phyloP scores from a whole-genome alignment of 1,140 invertebrate species.

The Ceratosolen solmsi region DNA sequence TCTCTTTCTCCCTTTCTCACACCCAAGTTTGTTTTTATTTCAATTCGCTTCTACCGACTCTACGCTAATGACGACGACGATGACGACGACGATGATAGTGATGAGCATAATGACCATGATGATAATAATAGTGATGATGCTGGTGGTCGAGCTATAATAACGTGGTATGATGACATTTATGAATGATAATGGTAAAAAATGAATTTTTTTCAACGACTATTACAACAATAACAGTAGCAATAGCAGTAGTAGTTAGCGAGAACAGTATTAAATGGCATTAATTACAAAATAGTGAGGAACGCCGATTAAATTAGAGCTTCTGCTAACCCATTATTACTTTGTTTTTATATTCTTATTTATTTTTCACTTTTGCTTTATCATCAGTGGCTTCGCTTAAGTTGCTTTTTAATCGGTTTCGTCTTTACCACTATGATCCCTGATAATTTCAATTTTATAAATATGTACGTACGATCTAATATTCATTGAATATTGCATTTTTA shows the following conservation, averaged over 20 bases:
- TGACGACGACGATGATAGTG: constrained; percentile 40
- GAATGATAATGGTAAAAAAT: constrained; percentile 39
- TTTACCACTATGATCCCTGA: constrained; percentile 19
- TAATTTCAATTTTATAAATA: constrained; percentile 17
- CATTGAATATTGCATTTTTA: constrained; percentile 1
- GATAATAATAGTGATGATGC: constrained; percentile 39
- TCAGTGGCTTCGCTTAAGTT: neutral
- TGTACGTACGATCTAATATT: neutral
- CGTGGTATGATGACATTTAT: constrained; percentile 39
- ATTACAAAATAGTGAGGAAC: constrained; percentile 50
- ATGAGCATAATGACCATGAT: no score
- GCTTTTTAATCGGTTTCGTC: neutral
- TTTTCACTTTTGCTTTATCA: constrained; percentile 27
- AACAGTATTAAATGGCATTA: constrained; percentile 46
- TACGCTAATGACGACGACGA: constrained; percentile 47
- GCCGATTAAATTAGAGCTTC: constrained; percentile 42
- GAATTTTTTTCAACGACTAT: constrained; percentile 44
- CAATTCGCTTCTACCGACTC: constrained; percentile 22
- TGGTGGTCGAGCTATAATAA: constrained; percentile 42
- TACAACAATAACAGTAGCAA: constrained; percentile 35
- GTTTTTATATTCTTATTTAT: constrained; percentile 31
- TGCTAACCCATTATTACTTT: constrained; percentile 46
- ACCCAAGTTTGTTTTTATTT: constrained; percentile 23
- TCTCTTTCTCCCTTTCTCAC: constrained; percentile 51
- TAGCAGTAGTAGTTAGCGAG: constrained; percentile 40